Evolutionary conservation across 2,888 invertebrate genomes (phyloP).

Genomic region (Drosophila crucigera): DNA sequence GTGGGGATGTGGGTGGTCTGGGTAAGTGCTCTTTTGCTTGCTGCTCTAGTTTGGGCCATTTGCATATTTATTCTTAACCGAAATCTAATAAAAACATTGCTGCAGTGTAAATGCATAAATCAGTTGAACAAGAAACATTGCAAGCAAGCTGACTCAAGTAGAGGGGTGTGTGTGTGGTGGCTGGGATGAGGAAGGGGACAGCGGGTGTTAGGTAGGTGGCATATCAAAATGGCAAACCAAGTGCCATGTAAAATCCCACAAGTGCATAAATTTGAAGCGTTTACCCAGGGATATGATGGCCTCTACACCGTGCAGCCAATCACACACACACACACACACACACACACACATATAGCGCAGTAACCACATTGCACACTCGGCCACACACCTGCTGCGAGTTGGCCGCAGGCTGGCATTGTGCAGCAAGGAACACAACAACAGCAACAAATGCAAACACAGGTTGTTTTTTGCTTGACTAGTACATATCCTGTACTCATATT

Average conservation of each 20-base stretch:
- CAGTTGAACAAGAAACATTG: conserved; percentile 1
- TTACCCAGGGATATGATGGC: conserved; percentile 62
- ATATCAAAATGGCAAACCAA: conserved; percentile 39
- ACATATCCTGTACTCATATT: neutral
- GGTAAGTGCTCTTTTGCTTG: conserved; percentile 20
- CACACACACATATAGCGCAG: neutral
- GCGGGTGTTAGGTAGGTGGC: neutral
- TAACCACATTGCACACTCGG: conserved; percentile 4
- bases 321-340: conserved; percentile 10
- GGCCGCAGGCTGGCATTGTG: conserved; percentile 44
- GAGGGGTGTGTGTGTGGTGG: no score
- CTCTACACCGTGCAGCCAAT: conserved; percentile 6
- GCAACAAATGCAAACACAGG: neutral
- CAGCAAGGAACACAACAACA: conserved; percentile 9
- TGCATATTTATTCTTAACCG: conserved; percentile 60
- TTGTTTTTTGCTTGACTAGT: neutral
- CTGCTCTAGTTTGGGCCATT: conserved; percentile 29
- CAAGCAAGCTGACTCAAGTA: neutral
- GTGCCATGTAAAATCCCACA: conserved; percentile 65
- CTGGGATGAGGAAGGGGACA: neutral
- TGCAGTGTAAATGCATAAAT: conserved; percentile 22
- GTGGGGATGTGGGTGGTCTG: neutral
- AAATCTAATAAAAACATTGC: conserved; percentile 73
- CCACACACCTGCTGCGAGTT: conserved; percentile 31
- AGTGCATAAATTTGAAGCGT: conserved; percentile 75